These are phyloP conservation scores for Lates japonicus DNA, from an alignment of 2,797 vertebrate species.

Conservation along the genomic window DNA sequence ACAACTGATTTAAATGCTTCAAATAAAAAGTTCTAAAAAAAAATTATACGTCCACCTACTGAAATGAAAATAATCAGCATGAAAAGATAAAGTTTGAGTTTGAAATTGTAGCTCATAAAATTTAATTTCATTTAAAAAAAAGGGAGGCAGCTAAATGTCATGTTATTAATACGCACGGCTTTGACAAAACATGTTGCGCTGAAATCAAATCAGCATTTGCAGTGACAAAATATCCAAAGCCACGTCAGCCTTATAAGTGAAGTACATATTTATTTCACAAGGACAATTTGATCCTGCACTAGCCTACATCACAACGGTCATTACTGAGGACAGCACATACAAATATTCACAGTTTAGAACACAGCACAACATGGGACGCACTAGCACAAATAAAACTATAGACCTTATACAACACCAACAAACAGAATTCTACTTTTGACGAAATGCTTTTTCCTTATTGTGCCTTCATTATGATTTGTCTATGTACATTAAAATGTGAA, in stretches of 20 bases:
- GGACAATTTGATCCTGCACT: slow-evolving; percentile 81
- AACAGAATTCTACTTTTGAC: slow-evolving; percentile 69
- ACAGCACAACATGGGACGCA: slow-evolving; percentile 85
- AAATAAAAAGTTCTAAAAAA: slow-evolving; percentile 10
- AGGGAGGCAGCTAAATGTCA: not conserved
- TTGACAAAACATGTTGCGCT: slow-evolving; percentile 29
- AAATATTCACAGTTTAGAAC: slow-evolving; percentile 89
- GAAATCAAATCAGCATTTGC: slow-evolving; percentile 25
- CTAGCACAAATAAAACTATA: slow-evolving; percentile 80
- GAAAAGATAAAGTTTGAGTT: not conserved
- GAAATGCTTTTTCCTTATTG: slow-evolving; percentile 78
- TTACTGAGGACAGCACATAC: slow-evolving; percentile 85
- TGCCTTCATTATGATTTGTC: slow-evolving; percentile 84
- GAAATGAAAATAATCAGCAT: slow-evolving; percentile 6
- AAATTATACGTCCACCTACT: not conserved
- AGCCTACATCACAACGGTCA: slow-evolving; percentile 82
- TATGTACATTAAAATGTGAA: slow-evolving; percentile 84
- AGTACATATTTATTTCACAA: slow-evolving; percentile 87
- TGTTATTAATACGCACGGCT: slow-evolving; percentile 31
- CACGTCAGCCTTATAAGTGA: slow-evolving; percentile 75
- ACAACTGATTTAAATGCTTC: not conserved
- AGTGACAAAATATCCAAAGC: slow-evolving; percentile 61
- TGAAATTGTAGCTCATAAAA: slow-evolving; percentile 3
- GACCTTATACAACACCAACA: slow-evolving; percentile 68
- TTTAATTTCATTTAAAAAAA: not conserved